Percentiles rank a stretch among this genome's conserved stretches.
Evolutionary conservation across 2,113 vertebrate species (phyloP).

Genomic region (Rutilus rutilus): DNA sequence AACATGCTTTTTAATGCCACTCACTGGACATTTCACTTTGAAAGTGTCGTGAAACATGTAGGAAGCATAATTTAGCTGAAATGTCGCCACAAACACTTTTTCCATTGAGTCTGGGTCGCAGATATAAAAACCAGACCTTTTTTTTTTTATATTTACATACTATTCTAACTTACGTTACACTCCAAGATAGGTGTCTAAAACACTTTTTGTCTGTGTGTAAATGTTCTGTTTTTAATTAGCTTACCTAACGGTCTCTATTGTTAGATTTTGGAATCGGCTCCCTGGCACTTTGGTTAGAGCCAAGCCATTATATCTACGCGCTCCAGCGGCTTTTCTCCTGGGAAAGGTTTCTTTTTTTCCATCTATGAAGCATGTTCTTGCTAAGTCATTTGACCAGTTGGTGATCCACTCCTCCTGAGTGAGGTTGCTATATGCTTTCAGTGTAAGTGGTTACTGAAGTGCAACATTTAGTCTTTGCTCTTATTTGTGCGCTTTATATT

Average conservation of each 20-base stretch:
- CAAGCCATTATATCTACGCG: constrained; percentile 38
- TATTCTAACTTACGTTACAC: not conserved
- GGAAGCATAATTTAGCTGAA: not conserved
- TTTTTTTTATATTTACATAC: no score
- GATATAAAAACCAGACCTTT: not conserved
- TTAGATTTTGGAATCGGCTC: constrained; percentile 32
- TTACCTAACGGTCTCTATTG: constrained; percentile 45
- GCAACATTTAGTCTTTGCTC: not conserved
- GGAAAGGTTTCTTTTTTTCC: constrained; percentile 25
- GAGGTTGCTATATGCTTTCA: not conserved
- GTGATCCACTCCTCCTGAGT: not conserved
- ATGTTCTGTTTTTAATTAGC: constrained; percentile 51
- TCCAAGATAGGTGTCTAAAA: not conserved
- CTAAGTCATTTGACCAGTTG: constrained; percentile 1
- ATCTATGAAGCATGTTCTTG: constrained; percentile 26
- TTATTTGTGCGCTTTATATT: not conserved
- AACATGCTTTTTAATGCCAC: not conserved
- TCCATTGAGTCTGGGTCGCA: not conserved
- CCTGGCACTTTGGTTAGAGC: constrained; percentile 23
- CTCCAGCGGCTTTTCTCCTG: constrained; percentile 32
- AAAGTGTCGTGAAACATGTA: not conserved
- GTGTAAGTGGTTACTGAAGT: not conserved
- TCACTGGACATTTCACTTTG: not conserved
- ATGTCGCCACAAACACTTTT: not conserved
- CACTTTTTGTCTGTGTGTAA: constrained; percentile 27